Conservation (phyloP, 2,888 invertebrate species). For the Entomobrya proxima region DNA sequence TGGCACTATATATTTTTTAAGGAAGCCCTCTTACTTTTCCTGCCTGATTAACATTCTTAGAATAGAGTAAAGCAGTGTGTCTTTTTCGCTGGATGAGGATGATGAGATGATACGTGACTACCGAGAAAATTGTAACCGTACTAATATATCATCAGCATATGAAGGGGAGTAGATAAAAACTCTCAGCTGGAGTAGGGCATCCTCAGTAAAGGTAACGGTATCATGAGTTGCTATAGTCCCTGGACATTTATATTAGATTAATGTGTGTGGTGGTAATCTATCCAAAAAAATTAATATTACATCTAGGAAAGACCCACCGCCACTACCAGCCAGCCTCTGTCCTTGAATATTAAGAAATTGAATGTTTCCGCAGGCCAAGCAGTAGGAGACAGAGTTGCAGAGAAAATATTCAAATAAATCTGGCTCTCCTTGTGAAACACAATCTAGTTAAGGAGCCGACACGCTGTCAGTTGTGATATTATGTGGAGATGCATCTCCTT, state of each 20-base stretch:
- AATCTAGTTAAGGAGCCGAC: not conserved
- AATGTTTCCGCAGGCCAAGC: not conserved
- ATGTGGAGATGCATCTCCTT: not conserved
- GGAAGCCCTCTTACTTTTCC: no score
- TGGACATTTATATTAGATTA: conserved; percentile 24
- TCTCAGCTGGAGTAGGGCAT: no score
- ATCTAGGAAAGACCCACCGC: not conserved
- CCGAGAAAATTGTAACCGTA: no score
- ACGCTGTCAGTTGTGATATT: not conserved
- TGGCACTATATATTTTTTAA: no score
- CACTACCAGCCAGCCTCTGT: no score
- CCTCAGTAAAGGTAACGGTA: no score
- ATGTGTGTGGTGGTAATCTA: conserved; percentile 2
- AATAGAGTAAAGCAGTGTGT: no score
- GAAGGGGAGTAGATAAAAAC: no score
- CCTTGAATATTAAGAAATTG: conserved; percentile 27
- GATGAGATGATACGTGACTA: not conserved
- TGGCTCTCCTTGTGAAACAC: not conserved
- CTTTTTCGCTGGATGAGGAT: not conserved
- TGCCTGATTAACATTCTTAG: no score
- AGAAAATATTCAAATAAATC: not conserved
- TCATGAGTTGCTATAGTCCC: not conserved
- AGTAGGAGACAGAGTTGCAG: not conserved
- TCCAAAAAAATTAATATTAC: not conserved
- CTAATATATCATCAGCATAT: no score